Conservation (phyloP, 2,113 vertebrate genomes). For the Leiothrix lutea region DNA sequence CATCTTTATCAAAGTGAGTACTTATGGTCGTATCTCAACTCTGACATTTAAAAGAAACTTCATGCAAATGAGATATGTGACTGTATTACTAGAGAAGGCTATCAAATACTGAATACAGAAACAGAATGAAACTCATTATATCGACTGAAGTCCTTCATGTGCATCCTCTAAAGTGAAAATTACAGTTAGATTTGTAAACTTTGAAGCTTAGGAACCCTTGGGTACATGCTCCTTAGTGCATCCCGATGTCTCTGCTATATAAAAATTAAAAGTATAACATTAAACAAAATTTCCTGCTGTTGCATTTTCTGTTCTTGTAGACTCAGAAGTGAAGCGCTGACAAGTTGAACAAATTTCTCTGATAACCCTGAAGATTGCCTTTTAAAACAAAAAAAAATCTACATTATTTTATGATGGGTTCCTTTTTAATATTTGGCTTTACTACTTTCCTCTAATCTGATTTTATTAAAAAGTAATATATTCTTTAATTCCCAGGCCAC, state of each 20-base stretch:
- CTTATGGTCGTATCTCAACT: constrained; percentile 72
- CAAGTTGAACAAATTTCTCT: constrained; percentile 43
- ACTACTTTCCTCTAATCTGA: constrained; percentile 19
- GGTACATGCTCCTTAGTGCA: constrained; percentile 35
- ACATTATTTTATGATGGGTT: background rate
- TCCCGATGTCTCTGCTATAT: constrained; percentile 45
- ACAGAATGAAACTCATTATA: constrained; percentile 60
- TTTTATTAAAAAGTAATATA: constrained; percentile 32
- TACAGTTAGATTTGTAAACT: constrained; percentile 66
- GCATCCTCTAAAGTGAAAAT: constrained; percentile 76
- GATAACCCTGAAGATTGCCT: background rate
- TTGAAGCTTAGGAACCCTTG: constrained; percentile 67
- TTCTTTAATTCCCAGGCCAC: background rate
- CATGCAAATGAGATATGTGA: constrained; percentile 77
- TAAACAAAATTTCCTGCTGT: constrained; percentile 10
- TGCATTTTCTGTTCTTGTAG: constrained; percentile 11
- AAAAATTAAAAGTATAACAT: constrained; percentile 53
- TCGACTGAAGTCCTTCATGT: constrained; percentile 72
- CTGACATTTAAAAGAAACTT: constrained; percentile 78
- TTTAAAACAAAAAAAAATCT: constrained; percentile 9
- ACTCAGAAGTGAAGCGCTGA: background rate
- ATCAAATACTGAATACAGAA: constrained; percentile 70
- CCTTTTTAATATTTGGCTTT: constrained; percentile 55
- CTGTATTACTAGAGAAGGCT: constrained; percentile 60
- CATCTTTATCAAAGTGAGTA: constrained; percentile 75